Evolutionary conservation across 2,797 vertebrate genomes (phyloP).

Genomic region (Halcyon smyrnensis): DNA sequence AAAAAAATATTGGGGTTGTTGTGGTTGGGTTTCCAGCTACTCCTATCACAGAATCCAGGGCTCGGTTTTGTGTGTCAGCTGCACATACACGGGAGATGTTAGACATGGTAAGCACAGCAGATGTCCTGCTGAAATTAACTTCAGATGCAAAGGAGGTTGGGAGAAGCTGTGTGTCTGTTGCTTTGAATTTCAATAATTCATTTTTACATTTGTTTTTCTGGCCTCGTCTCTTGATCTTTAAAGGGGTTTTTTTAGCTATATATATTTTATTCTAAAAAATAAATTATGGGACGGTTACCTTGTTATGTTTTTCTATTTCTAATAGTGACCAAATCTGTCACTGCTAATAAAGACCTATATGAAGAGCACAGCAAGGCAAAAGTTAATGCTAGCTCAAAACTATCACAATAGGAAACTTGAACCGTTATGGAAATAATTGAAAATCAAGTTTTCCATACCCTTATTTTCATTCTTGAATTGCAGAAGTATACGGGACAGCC

Average conservation of each 20-base stretch:
- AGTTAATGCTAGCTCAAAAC: not conserved
- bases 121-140: slow-evolving; percentile 44
- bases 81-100: slow-evolving; percentile 88
- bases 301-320: not conserved
- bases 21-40: slow-evolving; percentile 96
- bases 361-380: slow-evolving; percentile 18
- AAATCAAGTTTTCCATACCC: slow-evolving; percentile 6
- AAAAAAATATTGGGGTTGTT: slow-evolving; percentile 89
- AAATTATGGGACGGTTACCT: not conserved
- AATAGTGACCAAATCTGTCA: slow-evolving; percentile 3
- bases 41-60: slow-evolving; percentile 88
- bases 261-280: not conserved
- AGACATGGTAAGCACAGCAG: slow-evolving; percentile 82
- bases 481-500: not conserved
- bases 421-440: not conserved
- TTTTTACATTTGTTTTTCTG: slow-evolving; percentile 15
- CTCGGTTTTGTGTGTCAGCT: slow-evolving; percentile 91
- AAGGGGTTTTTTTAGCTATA: not conserved
- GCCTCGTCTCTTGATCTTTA: not conserved
- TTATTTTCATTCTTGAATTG: slow-evolving; percentile 26
- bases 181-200: not conserved
- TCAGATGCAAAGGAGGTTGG: not conserved
- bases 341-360: slow-evolving; percentile 19
- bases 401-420: slow-evolving; percentile 3
- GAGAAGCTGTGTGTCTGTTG: not conserved